These are phyloP conservation scores for Apamea sordens DNA, from an alignment of 2,888 invertebrate species.

Conservation along the genomic window DNA sequence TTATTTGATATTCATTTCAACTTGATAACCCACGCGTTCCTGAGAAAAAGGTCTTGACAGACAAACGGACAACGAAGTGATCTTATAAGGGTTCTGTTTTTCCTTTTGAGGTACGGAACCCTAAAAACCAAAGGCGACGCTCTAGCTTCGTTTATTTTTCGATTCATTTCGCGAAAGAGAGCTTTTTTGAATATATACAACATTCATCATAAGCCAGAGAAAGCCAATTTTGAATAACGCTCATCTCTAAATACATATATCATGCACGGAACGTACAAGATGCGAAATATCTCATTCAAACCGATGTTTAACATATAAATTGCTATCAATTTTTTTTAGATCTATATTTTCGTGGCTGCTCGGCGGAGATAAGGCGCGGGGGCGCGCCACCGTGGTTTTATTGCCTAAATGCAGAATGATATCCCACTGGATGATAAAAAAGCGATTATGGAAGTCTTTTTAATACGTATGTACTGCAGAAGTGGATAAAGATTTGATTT, in stretches of 20 bases:
- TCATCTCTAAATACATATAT: conserved; percentile 70
- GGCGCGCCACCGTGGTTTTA: conserved; percentile 77
- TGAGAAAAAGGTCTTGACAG: neutral
- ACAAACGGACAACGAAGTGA: neutral
- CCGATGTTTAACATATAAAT: conserved; percentile 88
- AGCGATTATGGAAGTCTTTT: conserved; percentile 70
- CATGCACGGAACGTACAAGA: conserved; percentile 77
- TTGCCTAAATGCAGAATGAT: conserved; percentile 79
- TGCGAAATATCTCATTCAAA: conserved; percentile 84
- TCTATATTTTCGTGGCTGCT: conserved; percentile 84
- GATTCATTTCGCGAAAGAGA: neutral
- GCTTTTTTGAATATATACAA: conserved; percentile 21
- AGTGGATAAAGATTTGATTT: conserved; percentile 65
- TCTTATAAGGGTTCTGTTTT: neutral
- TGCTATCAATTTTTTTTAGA: conserved; percentile 87
- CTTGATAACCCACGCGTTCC: neutral
- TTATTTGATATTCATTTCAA: neutral
- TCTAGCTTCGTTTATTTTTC: conserved; percentile 11
- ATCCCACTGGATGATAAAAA: conserved; percentile 76
- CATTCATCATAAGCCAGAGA: conserved; percentile 60
- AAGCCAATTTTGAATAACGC: conserved; percentile 65
- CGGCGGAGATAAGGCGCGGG: conserved; percentile 79
- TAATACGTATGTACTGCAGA: conserved; percentile 64
- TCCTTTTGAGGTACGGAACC: neutral
- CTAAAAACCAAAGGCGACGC: neutral